A percentile compares a stretch with the other conserved stretches of the same genome.
These are phyloP conservation scores for Charanyca ferruginea DNA, from an alignment of 2,888 invertebrate genomes.

Conservation along the genomic window DNA sequence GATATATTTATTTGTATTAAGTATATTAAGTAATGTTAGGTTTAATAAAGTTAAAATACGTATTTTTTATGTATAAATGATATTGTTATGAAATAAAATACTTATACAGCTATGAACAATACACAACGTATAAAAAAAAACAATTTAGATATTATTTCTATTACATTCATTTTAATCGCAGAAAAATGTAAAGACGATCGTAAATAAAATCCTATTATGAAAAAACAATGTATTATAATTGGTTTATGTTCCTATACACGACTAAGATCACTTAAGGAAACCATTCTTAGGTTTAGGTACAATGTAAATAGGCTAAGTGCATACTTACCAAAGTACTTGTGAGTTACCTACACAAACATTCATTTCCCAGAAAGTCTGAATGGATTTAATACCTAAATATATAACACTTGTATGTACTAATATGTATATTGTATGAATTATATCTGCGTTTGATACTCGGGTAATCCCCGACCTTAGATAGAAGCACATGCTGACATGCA, in stretches of 20 bases:
- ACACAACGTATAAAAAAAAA: not conserved
- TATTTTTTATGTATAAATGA: not conserved
- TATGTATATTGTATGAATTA: not conserved
- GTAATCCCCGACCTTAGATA: conserved; percentile 11
- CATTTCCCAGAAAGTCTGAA: conserved; percentile 25
- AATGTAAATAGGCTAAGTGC: not conserved
- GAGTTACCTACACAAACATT: not conserved
- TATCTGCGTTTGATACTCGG: conserved; percentile 6
- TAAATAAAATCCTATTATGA: conserved; percentile 21
- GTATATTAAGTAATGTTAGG: too few relatives aligned
- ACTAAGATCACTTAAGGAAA: not conserved
- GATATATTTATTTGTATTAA: too few relatives aligned
- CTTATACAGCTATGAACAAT: not conserved
- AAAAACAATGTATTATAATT: conserved; percentile 21
- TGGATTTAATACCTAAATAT: not conserved
- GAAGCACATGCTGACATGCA: not conserved
- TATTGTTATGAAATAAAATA: not conserved
- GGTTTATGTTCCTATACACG: not conserved
- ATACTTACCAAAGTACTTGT: not conserved
- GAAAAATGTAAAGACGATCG: conserved; percentile 7
- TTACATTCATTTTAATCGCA: not conserved
- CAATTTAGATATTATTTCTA: not conserved
- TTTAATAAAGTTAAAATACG: not conserved
- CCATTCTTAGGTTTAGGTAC: not conserved
- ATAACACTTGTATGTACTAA: not conserved